These are phyloP conservation scores for Drosophila pseudoobscura DNA, from an alignment of 1,140 invertebrate genomes.

Conservation along the genomic window DNA sequence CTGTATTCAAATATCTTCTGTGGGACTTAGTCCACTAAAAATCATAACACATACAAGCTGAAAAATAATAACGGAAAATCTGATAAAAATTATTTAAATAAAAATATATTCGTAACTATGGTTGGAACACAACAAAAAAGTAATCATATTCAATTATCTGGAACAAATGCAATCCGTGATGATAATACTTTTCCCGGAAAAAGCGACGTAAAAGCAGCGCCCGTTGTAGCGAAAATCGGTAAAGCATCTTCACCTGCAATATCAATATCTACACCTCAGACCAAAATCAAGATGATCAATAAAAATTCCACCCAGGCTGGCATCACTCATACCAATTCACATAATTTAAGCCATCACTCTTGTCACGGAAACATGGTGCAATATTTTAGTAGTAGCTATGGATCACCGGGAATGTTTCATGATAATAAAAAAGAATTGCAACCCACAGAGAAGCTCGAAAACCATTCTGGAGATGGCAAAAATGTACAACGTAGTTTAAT, in stretches of 20 bases:
- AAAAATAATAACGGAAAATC: conserved; percentile 7
- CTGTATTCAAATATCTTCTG: no score
- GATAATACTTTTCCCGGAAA: conserved; percentile 17
- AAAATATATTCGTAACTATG: conserved; percentile 39
- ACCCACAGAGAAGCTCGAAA: conserved; percentile 15
- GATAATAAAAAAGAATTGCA: conserved; percentile 34
- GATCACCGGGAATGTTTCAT: conserved; percentile 26
- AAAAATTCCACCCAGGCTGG: conserved; percentile 22
- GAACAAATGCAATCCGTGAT: conserved; percentile 8
- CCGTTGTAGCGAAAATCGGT: conserved; percentile 1
- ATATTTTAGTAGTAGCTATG: conserved; percentile 52
- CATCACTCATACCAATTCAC: conserved; percentile 26
- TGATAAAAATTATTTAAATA: conserved; percentile 6
- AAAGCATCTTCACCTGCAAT: conserved; percentile 7
- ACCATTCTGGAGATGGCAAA: conserved; percentile 22
- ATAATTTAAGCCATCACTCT: conserved; percentile 23
- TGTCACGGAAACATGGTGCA: conserved; percentile 22
- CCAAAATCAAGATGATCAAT: conserved; percentile 22
- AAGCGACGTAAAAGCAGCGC: conserved; percentile 16
- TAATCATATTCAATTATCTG: conserved; percentile 24
- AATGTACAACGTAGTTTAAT: conserved; percentile 7
- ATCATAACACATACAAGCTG: conserved; percentile 3
- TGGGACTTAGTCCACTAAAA: not conserved
- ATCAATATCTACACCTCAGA: conserved; percentile 34
- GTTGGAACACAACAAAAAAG: conserved; percentile 56